phyloP scores from a whole-genome alignment of 2,888 invertebrate species.

The Bruchidius siliquastri region DNA sequence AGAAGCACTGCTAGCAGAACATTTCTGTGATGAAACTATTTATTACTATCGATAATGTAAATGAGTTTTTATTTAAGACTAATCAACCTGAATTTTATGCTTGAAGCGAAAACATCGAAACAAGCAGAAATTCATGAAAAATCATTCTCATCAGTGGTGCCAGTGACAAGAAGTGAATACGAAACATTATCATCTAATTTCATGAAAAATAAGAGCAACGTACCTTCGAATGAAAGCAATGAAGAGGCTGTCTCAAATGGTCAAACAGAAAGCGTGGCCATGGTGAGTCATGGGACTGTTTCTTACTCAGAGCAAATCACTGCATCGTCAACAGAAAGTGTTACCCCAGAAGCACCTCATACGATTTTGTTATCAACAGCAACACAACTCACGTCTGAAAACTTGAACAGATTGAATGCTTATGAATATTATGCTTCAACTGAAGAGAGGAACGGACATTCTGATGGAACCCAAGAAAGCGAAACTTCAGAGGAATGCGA shows the following conservation, averaged over 20 bases:
- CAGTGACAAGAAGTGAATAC: neutral
- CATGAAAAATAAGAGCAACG: neutral
- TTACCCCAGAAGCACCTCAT: neutral
- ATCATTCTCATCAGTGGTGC: neutral
- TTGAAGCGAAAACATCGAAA: neutral
- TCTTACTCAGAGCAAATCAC: neutral
- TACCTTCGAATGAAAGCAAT: neutral
- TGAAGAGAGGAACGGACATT: too few relatives aligned
- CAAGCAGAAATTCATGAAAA: neutral
- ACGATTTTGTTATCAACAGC: too few relatives aligned
- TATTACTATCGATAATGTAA: too few relatives aligned
- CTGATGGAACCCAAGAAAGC: too few relatives aligned
- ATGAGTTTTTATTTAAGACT: too few relatives aligned
- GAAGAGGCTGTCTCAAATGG: neutral
- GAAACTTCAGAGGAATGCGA: too few relatives aligned
- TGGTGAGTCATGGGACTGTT: neutral
- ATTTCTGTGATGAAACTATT: too few relatives aligned
- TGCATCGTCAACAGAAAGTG: neutral
- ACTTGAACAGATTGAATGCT: too few relatives aligned
- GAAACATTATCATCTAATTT: neutral
- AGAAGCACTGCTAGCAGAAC: too few relatives aligned
- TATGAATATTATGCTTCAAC: too few relatives aligned
- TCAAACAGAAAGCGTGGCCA: neutral
- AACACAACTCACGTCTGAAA: too few relatives aligned
- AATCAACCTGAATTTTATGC: neutral